phyloP scores from a whole-genome alignment of 2,113 vertebrate species.

The Seriola aureovittata region DNA sequence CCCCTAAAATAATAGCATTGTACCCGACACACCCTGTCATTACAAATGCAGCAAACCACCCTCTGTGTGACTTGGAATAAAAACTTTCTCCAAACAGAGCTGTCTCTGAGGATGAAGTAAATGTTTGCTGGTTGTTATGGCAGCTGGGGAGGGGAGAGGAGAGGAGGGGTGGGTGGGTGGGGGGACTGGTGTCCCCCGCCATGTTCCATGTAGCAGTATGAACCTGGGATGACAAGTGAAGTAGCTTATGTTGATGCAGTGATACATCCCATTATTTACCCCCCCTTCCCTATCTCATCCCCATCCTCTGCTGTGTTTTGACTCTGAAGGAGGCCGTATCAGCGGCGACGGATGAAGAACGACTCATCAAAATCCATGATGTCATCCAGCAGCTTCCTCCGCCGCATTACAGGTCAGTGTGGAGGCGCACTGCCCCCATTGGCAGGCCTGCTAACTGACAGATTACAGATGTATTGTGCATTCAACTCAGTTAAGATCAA shows the following conservation, averaged over 20 bases:
- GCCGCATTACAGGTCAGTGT: conserved; percentile 94
- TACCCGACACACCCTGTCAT: conserved; percentile 62
- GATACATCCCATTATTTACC: neutral
- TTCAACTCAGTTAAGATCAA: neutral
- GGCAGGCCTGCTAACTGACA: conserved; percentile 13
- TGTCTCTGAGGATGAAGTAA: conserved; percentile 56
- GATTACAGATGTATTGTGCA: neutral
- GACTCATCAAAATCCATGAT: conserved; percentile 97
- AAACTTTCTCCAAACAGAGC: conserved; percentile 51
- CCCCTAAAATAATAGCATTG: conserved; percentile 35
- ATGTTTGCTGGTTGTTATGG: conserved; percentile 80
- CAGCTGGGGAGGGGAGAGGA: conserved; percentile 37
- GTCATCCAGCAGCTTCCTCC: conserved; percentile 98
- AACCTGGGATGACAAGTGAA: conserved; percentile 22
- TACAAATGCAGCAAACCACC: conserved; percentile 51
- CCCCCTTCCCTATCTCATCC: conserved; percentile 3
- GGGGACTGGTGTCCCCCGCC: conserved; percentile 13
- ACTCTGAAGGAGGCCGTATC: conserved; percentile 93
- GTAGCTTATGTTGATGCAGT: conserved; percentile 3
- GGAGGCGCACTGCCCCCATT: conserved; percentile 61
- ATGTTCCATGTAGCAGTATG: conserved; percentile 18
- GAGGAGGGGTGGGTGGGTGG: neutral
- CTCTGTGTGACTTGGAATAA: conserved; percentile 47
- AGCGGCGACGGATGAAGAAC: conserved; percentile 96
- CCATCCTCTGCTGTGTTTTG: conserved; percentile 34